phyloP scores from a whole-genome alignment of 2,797 vertebrate genomes.

The Poeciliopsis gracilis region DNA sequence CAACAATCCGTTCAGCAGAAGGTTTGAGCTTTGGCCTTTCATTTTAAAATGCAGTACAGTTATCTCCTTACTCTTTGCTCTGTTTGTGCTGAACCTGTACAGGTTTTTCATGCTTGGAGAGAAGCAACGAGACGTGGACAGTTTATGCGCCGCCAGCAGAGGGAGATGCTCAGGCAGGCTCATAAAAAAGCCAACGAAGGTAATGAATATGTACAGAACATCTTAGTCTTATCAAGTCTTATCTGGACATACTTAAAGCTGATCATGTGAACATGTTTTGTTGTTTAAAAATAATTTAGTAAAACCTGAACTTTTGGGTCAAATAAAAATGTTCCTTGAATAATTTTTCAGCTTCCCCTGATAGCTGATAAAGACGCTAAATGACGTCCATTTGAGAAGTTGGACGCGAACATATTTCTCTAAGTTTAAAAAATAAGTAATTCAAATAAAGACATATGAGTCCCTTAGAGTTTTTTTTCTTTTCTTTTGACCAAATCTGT shows the following conservation, averaged over 20 bases:
- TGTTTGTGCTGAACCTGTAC: constrained; percentile 8
- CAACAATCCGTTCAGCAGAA: constrained; percentile 74
- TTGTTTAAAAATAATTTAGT: neutral
- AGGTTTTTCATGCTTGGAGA: constrained; percentile 84
- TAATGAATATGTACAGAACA: constrained; percentile 39
- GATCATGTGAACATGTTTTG: neutral
- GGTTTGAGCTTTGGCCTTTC: constrained; percentile 69
- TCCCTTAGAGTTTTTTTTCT: neutral
- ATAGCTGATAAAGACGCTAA: neutral
- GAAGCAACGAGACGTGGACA: constrained; percentile 49
- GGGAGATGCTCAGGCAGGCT: constrained; percentile 68
- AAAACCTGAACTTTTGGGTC: neutral
- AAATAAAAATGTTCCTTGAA: neutral
- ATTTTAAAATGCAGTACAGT: neutral
- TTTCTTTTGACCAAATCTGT: neutral
- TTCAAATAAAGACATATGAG: neutral
- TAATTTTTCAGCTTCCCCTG: too few relatives aligned
- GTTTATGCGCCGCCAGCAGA: constrained; percentile 71
- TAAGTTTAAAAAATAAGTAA: neutral
- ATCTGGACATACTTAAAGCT: neutral
- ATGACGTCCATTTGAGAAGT: neutral
- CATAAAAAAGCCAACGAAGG: constrained; percentile 75
- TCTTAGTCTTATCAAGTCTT: neutral
- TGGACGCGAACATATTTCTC: neutral
- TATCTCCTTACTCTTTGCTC: neutral